Percentiles rank a stretch among this genome's conserved stretches.
These are phyloP conservation scores for Gryllus longicercus DNA, from an alignment of 2,888 invertebrate species.

Conservation along the genomic window DNA sequence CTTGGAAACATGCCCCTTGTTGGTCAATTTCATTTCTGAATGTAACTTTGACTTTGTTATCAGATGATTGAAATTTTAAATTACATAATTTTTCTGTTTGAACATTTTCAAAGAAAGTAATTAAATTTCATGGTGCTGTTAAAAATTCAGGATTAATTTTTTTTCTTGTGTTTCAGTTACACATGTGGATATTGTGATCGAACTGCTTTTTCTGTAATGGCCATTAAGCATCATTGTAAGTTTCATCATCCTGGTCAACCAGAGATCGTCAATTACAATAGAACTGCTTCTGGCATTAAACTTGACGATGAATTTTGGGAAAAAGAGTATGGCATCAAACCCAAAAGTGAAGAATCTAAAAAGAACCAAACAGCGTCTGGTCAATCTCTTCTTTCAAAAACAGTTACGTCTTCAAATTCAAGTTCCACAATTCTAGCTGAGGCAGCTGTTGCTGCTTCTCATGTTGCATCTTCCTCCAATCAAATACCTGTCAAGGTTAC, in stretches of 20 bases:
- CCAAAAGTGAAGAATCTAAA: not conserved
- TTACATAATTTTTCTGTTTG: too few species aligned
- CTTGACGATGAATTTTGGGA: slow-evolving; percentile 33
- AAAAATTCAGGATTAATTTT: slow-evolving; percentile 25
- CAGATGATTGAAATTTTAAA: too few species aligned
- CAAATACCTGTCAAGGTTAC: too few species aligned
- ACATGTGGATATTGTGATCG: slow-evolving; percentile 46
- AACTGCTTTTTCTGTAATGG: slow-evolving; percentile 40
- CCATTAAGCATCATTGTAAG: slow-evolving; percentile 44
- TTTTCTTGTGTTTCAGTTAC: slow-evolving; percentile 32
- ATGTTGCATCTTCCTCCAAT: too few species aligned
- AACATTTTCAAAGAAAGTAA: too few species aligned
- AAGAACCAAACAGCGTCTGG: too few species aligned
- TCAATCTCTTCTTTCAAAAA: too few species aligned
- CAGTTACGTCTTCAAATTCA: too few species aligned
- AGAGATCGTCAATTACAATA: not conserved
- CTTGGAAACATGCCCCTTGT: too few species aligned
- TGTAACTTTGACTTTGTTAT: too few species aligned
- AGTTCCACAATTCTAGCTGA: not conserved
- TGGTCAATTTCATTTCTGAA: too few species aligned
- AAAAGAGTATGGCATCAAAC: slow-evolving; percentile 27
- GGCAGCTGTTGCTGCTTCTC: not conserved
- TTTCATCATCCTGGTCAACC: slow-evolving; percentile 41
- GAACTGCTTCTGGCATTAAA: slow-evolving; percentile 18
- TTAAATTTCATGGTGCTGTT: not conserved